phyloP scores from a whole-genome alignment of 2,113 vertebrate genomes.

The Ploceus nigricollis region DNA sequence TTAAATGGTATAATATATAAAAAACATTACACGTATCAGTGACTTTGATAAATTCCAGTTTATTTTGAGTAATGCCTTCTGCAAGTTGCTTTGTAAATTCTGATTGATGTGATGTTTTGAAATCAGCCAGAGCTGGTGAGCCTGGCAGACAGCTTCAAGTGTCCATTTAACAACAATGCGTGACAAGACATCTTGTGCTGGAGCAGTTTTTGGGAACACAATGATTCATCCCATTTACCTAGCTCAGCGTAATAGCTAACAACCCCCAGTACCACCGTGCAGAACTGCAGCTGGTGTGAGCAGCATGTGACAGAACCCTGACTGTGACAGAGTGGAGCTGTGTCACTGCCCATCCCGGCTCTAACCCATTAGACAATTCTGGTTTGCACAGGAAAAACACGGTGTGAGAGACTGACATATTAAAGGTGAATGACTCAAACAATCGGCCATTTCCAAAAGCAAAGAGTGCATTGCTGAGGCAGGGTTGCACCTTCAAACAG shows the following conservation, averaged over 20 bases:
- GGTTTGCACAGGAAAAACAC: not conserved
- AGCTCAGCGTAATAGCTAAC: not conserved
- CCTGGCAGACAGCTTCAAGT: not conserved
- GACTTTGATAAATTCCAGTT: not conserved
- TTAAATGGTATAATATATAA: not conserved
- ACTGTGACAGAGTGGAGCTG: not conserved
- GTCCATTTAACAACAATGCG: not conserved
- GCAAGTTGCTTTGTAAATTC: not conserved
- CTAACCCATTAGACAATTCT: not conserved
- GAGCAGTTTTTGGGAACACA: not conserved
- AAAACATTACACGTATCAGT: not conserved
- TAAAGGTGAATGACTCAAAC: not conserved
- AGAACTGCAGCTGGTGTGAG: not conserved
- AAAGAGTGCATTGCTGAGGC: not conserved
- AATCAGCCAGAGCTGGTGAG: not conserved
- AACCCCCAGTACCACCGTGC: fast-evolving
- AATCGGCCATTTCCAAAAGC: not conserved
- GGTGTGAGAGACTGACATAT: not conserved
- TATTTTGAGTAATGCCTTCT: not conserved
- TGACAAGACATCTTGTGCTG: not conserved
- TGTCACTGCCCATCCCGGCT: not conserved
- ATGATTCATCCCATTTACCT: not conserved
- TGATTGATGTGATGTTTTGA: not conserved
- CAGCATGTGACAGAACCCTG: not conserved
- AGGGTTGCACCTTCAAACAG: fast-evolving